These are phyloP conservation scores for Drosophila teissieri DNA, from an alignment of 1,140 invertebrate species.

Conservation along the genomic window DNA sequence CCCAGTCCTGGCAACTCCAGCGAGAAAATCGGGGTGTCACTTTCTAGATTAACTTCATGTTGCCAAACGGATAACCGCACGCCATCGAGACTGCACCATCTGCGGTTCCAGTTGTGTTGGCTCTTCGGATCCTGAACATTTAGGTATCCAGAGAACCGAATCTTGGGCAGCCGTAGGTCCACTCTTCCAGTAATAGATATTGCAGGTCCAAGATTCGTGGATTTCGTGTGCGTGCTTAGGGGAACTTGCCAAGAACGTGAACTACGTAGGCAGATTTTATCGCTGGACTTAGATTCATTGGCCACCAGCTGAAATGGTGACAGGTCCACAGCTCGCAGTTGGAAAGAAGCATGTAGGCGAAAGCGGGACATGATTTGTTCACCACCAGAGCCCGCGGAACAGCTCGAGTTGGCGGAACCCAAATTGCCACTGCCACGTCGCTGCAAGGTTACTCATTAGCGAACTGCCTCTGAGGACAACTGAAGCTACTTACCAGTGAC, in stretches of 20 bases:
- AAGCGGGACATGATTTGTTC: conserved; percentile 71
- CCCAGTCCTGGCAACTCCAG: conserved; percentile 37
- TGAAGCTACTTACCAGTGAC: conserved; percentile 46
- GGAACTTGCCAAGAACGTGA: conserved; percentile 55
- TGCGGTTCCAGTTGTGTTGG: conserved; percentile 74
- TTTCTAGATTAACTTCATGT: conserved; percentile 57
- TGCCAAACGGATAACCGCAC: conserved; percentile 62
- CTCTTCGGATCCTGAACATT: conserved; percentile 67
- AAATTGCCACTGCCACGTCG: conserved; percentile 52
- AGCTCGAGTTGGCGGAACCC: conserved; percentile 49
- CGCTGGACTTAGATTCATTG: conserved; percentile 29
- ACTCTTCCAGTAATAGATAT: conserved; percentile 64
- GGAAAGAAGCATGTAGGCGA: conserved; percentile 73
- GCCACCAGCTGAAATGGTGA: conserved; percentile 63
- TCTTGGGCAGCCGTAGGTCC: conserved; percentile 66
- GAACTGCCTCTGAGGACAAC: not conserved
- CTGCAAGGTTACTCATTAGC: conserved; percentile 11
- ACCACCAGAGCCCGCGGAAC: conserved; percentile 23
- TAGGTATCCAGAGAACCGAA: conserved; percentile 57
- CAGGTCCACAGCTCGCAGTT: conserved; percentile 47
- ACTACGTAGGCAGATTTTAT: conserved; percentile 66
- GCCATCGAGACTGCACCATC: conserved; percentile 74
- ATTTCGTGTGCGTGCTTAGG: conserved; percentile 54
- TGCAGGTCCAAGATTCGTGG: conserved; percentile 55
- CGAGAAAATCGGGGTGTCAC: conserved; percentile 40